Evolutionary conservation across 1,140 invertebrate species (phyloP).

Genomic region (Planococcus citri): DNA sequence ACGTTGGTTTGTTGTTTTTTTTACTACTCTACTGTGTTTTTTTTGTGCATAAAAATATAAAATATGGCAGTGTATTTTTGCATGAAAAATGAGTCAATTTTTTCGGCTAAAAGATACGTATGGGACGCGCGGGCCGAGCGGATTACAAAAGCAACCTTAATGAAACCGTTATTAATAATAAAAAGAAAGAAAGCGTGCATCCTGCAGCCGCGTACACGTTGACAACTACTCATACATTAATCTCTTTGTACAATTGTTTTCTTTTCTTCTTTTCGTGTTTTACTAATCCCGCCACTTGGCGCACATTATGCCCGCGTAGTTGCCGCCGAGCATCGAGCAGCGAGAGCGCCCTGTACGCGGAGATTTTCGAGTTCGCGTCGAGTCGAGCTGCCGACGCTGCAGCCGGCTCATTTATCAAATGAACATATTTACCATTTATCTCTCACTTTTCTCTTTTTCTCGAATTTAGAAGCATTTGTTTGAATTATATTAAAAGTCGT

Average conservation of each 20-base stretch:
- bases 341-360: no score
- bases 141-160: slow-evolving; percentile 7
- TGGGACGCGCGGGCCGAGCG: not conserved
- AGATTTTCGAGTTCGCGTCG: not conserved
- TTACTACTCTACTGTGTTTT: no score
- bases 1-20: not conserved
- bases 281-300: slow-evolving; percentile 1
- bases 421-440: slow-evolving; percentile 4
- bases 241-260: not conserved
- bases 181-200: not conserved
- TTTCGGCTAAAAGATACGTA: no score
- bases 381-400: not conserved
- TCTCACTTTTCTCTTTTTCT: not conserved
- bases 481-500: not conserved
- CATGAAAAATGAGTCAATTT: slow-evolving; percentile 7
- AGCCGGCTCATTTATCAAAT: not conserved
- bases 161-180: slow-evolving; percentile 8
- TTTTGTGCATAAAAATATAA: not conserved
- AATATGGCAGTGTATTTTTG: not conserved
- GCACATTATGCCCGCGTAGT: not conserved
- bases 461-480: slow-evolving; percentile 2
- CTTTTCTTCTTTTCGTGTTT: slow-evolving; percentile 7
- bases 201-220: not conserved
- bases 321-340: no score
- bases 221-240: slow-evolving; percentile 3